Percentiles rank a stretch among this genome's conserved stretches.
Evolutionary conservation across 2,797 vertebrate species (phyloP).

Genomic region (Neomorphus geoffroyi): DNA sequence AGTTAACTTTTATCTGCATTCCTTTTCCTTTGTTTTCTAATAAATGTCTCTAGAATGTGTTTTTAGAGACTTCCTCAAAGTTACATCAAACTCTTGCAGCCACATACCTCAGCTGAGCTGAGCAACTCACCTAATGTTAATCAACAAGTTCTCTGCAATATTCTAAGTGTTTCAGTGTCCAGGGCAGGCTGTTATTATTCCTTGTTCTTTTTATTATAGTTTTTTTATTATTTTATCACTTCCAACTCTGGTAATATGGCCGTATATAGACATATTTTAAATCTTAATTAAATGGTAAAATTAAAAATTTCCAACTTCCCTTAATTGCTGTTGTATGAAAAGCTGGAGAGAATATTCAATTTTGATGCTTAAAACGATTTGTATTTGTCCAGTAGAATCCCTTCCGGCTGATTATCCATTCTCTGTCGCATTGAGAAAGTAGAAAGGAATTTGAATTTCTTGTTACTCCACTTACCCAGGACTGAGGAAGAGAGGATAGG

Average conservation of each 20-base stretch:
- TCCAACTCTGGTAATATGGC: background rate
- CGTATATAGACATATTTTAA: background rate
- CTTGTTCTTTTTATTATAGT: no score
- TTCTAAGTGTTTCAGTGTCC: background rate
- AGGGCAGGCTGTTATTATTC: background rate
- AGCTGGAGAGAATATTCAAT: background rate
- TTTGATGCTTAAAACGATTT: background rate
- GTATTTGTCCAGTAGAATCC: background rate
- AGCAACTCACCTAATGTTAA: background rate
- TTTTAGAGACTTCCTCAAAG: background rate
- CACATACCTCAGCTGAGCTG: background rate
- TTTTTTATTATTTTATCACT: background rate
- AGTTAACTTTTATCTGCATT: background rate
- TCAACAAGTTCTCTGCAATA: background rate
- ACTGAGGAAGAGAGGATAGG: background rate
- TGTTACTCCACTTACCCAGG: background rate
- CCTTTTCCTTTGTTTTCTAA: background rate
- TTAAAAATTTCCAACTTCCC: background rate
- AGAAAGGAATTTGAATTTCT: background rate
- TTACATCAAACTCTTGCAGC: background rate
- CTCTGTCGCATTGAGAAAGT: background rate
- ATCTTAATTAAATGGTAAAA: background rate
- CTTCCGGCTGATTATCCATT: background rate
- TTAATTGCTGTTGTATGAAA: background rate
- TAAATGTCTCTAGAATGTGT: background rate